Conservation (phyloP, 2,888 invertebrate genomes). For the Mythimna vitellina region DNA sequence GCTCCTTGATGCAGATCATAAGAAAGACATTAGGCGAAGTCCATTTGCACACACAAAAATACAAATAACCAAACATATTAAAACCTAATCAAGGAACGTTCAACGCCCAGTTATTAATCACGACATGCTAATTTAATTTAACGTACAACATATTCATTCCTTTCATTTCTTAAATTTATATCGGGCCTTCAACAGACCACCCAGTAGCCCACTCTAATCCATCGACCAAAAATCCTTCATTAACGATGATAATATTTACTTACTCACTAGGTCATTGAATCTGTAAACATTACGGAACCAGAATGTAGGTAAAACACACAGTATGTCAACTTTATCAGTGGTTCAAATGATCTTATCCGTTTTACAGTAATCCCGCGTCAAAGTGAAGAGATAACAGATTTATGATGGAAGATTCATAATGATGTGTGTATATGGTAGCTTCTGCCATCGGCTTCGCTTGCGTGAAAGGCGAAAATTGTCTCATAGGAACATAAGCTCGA, state of each 20-base stretch:
- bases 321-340: slow-evolving; percentile 44
- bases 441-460: too few relatives aligned
- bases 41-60: background rate
- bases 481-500: too few relatives aligned
- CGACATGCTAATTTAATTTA: slow-evolving; percentile 33
- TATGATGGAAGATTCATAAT: slow-evolving; percentile 40
- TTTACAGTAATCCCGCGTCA: slow-evolving; percentile 43
- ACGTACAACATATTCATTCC: slow-evolving; percentile 10
- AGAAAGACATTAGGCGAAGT: slow-evolving; percentile 3
- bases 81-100: slow-evolving; percentile 14
- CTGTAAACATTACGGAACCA: slow-evolving; percentile 56
- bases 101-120: slow-evolving; percentile 40
- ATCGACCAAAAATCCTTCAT: slow-evolving; percentile 27
- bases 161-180: slow-evolving; percentile 14
- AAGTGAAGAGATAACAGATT: slow-evolving; percentile 46
- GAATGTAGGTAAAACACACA: slow-evolving; percentile 57
- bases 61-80: slow-evolving; percentile 2
- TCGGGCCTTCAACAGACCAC: slow-evolving; percentile 31
- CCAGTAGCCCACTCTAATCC: slow-evolving; percentile 7
- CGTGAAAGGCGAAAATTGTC: too few relatives aligned
- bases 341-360: slow-evolving; percentile 45
- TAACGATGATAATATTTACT: slow-evolving; percentile 42
- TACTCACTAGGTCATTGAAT: slow-evolving; percentile 50
- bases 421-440: slow-evolving; percentile 1
- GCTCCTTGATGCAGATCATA: background rate